Evolutionary conservation across 2,113 vertebrate genomes (phyloP).

Genomic region (Muntiacus muntjak): DNA sequence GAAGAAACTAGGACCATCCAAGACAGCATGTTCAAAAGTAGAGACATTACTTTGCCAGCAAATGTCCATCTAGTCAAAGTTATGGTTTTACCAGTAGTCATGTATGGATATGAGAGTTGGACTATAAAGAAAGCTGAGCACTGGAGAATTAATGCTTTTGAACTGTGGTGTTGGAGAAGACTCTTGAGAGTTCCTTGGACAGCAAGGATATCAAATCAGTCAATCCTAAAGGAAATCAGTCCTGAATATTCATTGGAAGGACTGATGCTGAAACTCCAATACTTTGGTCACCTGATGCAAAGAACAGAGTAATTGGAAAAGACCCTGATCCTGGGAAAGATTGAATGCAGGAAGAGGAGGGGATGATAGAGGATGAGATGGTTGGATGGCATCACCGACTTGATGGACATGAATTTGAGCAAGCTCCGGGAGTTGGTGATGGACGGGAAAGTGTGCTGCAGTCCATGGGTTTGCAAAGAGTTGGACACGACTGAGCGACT

Average conservation of each 20-base stretch:
- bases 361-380: not conserved
- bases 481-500: accelerated
- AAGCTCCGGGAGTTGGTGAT: not conserved
- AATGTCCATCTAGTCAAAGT: not conserved
- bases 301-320: not conserved
- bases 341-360: not conserved
- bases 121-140: not conserved
- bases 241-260: not conserved
- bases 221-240: not conserved
- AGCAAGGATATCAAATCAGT: not conserved
- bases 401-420: not conserved
- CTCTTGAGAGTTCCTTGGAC: not conserved
- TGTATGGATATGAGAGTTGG: not conserved
- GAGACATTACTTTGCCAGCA: not conserved
- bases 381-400: not conserved
- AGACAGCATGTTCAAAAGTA: not conserved
- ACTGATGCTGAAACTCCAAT: not conserved
- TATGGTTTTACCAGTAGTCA: not conserved
- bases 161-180: not conserved
- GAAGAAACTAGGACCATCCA: not conserved
- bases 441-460: not conserved
- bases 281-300: not conserved
- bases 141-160: not conserved
- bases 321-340: not conserved
- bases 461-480: not conserved